A percentile compares a stretch with the other conserved stretches of the same genome.
Conservation (phyloP, 2,888 invertebrate species). For the Auanema sp. region DNA sequence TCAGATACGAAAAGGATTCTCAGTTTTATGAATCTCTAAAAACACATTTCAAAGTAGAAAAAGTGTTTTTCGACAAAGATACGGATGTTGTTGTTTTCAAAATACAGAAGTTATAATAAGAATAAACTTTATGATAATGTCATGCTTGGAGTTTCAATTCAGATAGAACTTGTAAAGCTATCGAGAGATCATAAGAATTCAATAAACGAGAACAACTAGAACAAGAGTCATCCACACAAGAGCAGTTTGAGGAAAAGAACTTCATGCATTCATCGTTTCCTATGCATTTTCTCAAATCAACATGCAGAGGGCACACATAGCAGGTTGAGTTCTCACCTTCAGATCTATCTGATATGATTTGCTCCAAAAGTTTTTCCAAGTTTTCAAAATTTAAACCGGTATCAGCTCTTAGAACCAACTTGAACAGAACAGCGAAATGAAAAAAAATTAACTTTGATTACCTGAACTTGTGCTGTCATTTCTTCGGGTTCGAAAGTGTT, state of each 20-base stretch:
- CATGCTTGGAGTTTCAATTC: constrained; percentile 2
- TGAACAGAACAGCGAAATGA: not conserved
- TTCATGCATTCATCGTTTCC: constrained; percentile 5
- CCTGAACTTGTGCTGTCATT: constrained; percentile 29
- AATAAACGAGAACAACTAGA: not conserved
- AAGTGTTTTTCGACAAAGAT: constrained; percentile 3
- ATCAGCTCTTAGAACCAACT: constrained; percentile 41
- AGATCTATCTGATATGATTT: constrained; percentile 9
- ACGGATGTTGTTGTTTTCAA: constrained; percentile 12
- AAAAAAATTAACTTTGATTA: not conserved
- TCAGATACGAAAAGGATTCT: constrained; percentile 18
- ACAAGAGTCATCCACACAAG: constrained; percentile 6
- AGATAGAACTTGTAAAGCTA: constrained; percentile 5
- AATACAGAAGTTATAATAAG: not conserved
- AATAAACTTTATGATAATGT: no score
- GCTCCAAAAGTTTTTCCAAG: constrained; percentile 11
- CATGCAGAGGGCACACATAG: constrained; percentile 18
- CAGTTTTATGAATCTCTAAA: constrained; percentile 9
- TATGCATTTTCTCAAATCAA: constrained; percentile 11
- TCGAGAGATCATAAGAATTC: constrained; percentile 10
- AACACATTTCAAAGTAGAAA: constrained; percentile 8
- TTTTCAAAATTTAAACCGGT: constrained; percentile 33
- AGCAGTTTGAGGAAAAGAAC: not conserved
- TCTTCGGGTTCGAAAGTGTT: constrained; percentile 35
- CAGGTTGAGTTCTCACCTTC: not conserved